phyloP scores from a whole-genome alignment of 2,113 vertebrate species.

The Colius striatus region DNA sequence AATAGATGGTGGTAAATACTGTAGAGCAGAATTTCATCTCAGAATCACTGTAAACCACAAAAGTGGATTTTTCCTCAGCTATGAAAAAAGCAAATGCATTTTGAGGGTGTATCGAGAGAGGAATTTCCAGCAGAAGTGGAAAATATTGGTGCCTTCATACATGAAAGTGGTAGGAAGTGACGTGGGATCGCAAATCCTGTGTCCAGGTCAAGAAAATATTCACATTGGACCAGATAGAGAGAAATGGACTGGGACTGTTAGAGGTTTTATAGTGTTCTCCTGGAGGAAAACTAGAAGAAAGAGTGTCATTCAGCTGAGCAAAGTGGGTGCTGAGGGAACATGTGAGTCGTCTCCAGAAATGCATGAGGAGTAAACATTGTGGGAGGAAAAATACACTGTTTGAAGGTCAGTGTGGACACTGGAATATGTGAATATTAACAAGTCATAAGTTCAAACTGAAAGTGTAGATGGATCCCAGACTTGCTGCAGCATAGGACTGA shows the following conservation, averaged over 20 bases:
- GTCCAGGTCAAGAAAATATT: conserved; percentile 4
- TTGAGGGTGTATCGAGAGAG: background rate
- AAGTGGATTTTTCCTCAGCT: background rate
- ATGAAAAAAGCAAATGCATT: background rate
- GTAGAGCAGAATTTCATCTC: background rate
- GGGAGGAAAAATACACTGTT: background rate
- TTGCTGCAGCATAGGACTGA: background rate
- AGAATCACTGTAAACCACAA: background rate
- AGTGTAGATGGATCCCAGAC: background rate
- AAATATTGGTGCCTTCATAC: background rate
- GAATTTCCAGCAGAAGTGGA: background rate
- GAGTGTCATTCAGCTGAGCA: background rate
- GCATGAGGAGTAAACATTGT: background rate
- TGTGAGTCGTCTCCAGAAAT: background rate
- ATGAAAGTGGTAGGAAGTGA: background rate
- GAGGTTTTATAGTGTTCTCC: background rate
- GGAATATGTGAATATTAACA: background rate
- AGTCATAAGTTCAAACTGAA: background rate
- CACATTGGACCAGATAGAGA: background rate
- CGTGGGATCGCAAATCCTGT: background rate
- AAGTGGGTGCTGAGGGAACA: background rate
- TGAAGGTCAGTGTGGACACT: background rate
- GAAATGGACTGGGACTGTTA: background rate
- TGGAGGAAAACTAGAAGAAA: background rate
- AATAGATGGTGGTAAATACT: background rate